phyloP scores from a whole-genome alignment of 2,113 vertebrate genomes.

The Guaruba guarouba region DNA sequence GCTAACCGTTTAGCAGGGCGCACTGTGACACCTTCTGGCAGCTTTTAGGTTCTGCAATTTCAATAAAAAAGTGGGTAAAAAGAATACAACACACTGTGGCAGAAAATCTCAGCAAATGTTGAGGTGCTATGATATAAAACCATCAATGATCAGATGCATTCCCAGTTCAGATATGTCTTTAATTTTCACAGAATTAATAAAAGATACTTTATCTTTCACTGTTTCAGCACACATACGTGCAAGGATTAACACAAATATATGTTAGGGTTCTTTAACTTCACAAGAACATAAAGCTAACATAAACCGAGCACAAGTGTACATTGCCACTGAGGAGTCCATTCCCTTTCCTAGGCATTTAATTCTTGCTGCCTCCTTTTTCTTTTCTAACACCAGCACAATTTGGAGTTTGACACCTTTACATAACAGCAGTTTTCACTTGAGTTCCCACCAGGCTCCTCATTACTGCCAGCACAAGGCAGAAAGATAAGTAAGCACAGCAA shows the following conservation, averaged over 20 bases:
- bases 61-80: not conserved
- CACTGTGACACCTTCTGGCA: constrained; percentile 47
- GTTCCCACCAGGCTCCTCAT: not conserved
- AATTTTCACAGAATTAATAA: not conserved
- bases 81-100: not conserved
- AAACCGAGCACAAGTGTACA: not conserved
- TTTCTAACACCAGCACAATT: not conserved
- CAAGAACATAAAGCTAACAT: not conserved
- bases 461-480: not conserved
- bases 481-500: not conserved
- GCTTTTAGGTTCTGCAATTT: constrained; percentile 7
- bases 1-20: not conserved
- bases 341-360: not conserved
- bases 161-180: not conserved
- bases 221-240: not conserved
- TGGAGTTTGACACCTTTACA: not conserved
- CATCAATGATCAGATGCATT: not conserved
- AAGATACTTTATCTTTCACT: not conserved
- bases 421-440: not conserved
- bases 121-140: not conserved
- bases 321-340: not conserved
- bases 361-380: not conserved
- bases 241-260: not conserved
- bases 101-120: not conserved
- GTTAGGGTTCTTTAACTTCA: not conserved